Evolutionary conservation across 2,797 vertebrate genomes (phyloP), one percentile per base, ranked within the genome.

Genomic region (Iguana delicatissima): DNA sequence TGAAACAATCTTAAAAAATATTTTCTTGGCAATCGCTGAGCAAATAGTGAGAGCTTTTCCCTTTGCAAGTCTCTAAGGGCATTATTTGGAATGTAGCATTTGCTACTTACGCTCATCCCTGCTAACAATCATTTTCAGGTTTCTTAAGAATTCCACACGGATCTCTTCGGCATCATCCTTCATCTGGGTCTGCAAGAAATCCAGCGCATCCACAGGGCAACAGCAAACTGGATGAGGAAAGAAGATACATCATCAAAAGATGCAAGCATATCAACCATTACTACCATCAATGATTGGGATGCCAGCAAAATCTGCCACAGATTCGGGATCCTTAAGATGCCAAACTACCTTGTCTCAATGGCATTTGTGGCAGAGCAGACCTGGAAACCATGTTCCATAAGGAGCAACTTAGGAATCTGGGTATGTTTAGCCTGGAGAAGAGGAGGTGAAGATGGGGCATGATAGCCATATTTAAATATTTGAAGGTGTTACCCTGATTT

Each of bases 151-250:
- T 26, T 69, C 89, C 32, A 86, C 89, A 42, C 89, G 89, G 32
- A 76, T 50, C 7, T 86, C 46, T 72, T 90, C 84, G 0, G 89
- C 1, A 6, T 80, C 79, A 2, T 90, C 67, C 79, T 86, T 90
- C 84, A 90, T 26, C 32, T 86, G 79, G 1, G 26, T 64, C 24
- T 90, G 89, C 84, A 90, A 62, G 24, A 90, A 86, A 55, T 90
- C 89, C 69, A 86, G 32, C 2, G 89, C 84, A 9, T 90, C 84
- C 6, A 5, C 22, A 35, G 89, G 89, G 50, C 84, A 90, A 32
- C 89, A 90, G 22, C 35, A 74, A 35, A 90, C 89, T 90, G 84
- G 9, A 62, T 1, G 32, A 57, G 20, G 26, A 9, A n/a, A 24
- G 64, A 26, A 42, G 20, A 1, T 4, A 29, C 10, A 62, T 13